Base-by-base conservation (phyloP, 2,113 vertebrate genomes). In the Hipposideros armiger region DNA sequence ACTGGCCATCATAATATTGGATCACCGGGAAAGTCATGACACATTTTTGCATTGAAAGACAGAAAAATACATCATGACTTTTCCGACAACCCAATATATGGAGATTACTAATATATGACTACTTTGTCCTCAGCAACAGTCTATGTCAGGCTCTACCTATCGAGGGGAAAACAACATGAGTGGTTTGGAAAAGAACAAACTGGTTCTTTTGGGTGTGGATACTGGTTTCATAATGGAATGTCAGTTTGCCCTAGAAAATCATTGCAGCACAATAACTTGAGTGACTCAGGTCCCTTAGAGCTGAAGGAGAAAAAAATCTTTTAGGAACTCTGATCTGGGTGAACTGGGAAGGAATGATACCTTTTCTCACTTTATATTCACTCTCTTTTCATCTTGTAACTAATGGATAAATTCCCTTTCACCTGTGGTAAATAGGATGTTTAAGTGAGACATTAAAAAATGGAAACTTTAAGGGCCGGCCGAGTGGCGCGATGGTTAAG, bases 151-250 rank as follows among this genome's bases (percentile, higher is more conserved):
- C 47, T 56, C 13, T 83, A 19, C 45, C 30, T 88, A 24, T 67
- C 47, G 62, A 97, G 73, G 40, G 16, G 66, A 91, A 67, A 87
- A 47, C 42, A 92, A 56, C 42, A 50, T 32, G 42, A 26, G 42
- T 81, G 56, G 56, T 45, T 77, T 93, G 74, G 42, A 50, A 80
- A 90, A 76, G 80, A 87, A 66, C 40, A 95, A 90, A 95, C 90
- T 94, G 72, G 89, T 97, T 97, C 42, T 84, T 80, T 72, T 54
- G 95, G 94, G 81, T 73, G 77, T 95, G 94, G 70, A 60, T 62
- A 36, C 54, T 69, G 45, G 52, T 97, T 97, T 97, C 90, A 67
- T 87, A 80, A 96, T 78, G 87, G 76, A 80, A 58, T 16, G 14
- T 22, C 74, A 54, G 26, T 91, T 84, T 95, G 88, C 32, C 76